Evolutionary conservation across 1,140 invertebrate species (phyloP).

Genomic region (Philopotamus ludificatus): DNA sequence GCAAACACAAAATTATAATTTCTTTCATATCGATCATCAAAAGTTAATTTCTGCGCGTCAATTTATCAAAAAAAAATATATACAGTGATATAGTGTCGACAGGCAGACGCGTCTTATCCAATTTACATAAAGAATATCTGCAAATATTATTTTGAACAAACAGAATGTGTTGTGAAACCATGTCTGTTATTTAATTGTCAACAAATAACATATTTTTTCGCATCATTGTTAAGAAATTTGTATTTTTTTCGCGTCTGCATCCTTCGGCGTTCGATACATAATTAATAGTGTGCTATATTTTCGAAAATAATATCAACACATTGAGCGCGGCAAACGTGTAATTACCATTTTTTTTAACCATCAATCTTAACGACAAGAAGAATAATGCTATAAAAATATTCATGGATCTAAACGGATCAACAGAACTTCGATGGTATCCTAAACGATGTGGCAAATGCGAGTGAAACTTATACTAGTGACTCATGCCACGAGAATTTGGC

Average conservation of each 20-base stretch:
- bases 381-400: no score
- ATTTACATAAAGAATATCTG: neutral
- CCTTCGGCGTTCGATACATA: neutral
- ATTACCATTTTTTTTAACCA: conserved; percentile 15
- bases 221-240: no score
- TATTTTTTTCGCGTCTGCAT: neutral
- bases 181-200: neutral
- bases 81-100: neutral
- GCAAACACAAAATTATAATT: neutral
- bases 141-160: neutral
- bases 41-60: neutral
- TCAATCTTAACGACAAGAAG: conserved; percentile 15
- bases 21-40: neutral
- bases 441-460: no score
- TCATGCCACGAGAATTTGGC: no score
- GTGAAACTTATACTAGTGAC: no score
- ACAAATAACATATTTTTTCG: neutral
- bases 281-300: neutral
- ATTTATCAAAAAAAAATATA: neutral
- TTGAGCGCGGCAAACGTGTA: conserved; percentile 15
- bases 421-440: no score
- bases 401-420: no score
- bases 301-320: neutral
- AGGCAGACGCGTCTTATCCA: neutral
- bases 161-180: neutral